These are phyloP conservation scores for Hydraecia micacea DNA, from an alignment of 2,888 invertebrate genomes.

Conservation along the genomic window DNA sequence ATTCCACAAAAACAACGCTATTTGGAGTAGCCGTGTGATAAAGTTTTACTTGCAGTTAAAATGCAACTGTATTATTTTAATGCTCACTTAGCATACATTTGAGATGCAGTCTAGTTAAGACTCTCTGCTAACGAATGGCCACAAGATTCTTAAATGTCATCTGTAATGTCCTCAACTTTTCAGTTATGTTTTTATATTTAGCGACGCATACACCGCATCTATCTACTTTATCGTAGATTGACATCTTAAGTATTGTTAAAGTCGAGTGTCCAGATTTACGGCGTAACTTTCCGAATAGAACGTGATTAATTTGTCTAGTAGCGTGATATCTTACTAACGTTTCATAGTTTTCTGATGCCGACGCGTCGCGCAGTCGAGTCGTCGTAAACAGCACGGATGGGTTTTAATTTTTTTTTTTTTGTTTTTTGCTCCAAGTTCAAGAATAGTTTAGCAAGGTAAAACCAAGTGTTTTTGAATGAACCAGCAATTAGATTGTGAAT, in stretches of 20 bases:
- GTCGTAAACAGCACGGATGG: conserved; percentile 1
- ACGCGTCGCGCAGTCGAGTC: neutral
- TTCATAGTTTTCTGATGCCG: neutral
- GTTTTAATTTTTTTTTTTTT: neutral
- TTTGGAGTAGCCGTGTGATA: conserved; percentile 1
- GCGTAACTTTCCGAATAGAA: neutral
- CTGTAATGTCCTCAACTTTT: conserved; percentile 1
- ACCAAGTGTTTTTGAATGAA: conserved; percentile 42
- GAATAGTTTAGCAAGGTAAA: conserved; percentile 27
- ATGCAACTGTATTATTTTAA: conserved; percentile 6
- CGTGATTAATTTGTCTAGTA: neutral
- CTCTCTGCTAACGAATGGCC: neutral
- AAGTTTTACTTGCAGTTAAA: conserved; percentile 17
- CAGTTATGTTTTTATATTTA: too few species aligned
- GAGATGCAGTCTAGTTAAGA: conserved; percentile 3
- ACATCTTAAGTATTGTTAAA: neutral
- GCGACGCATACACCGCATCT: neutral
- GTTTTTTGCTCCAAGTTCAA: conserved; percentile 42
- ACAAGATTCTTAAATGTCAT: conserved; percentile 4
- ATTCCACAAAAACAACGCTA: neutral
- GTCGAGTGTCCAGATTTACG: neutral
- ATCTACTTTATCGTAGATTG: neutral
- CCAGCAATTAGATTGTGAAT: conserved; percentile 52
- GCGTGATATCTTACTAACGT: neutral
- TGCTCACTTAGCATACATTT: conserved; percentile 9